phyloP scores from a whole-genome alignment of 2,888 invertebrate genomes.

The Cataglyphis rosenhaueri region DNA sequence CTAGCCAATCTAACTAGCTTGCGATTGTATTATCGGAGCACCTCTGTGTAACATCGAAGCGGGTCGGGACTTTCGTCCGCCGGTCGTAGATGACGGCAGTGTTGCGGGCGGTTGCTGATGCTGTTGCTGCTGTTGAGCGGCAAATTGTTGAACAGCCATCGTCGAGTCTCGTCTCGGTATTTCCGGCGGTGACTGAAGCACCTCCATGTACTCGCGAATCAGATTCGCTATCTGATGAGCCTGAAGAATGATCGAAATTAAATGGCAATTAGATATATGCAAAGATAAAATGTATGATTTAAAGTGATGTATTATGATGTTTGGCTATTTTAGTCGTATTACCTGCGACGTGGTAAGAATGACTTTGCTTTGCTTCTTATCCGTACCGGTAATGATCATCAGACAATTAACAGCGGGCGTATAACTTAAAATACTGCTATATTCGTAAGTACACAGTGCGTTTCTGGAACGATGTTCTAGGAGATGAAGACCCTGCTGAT shows the following conservation, averaged over 20 bases:
- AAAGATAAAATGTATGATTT: background rate
- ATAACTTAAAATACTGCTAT: constrained; percentile 95
- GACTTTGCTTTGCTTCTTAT: constrained; percentile 96
- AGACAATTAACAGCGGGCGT: constrained; percentile 96
- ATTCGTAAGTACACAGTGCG: constrained; percentile 96
- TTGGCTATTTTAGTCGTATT: constrained; percentile 56
- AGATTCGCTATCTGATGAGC: constrained; percentile 97
- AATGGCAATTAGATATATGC: background rate
- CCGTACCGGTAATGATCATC: constrained; percentile 96
- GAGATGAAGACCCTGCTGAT: constrained; percentile 96
- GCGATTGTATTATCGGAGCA: constrained; percentile 87
- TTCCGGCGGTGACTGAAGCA: constrained; percentile 86
- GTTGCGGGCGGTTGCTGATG: constrained; percentile 67
- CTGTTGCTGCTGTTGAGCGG: constrained; percentile 78
- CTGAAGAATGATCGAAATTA: constrained; percentile 85
- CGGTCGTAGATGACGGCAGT: constrained; percentile 62
- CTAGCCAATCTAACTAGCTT: constrained; percentile 86
- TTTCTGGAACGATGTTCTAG: constrained; percentile 95
- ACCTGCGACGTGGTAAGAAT: constrained; percentile 97
- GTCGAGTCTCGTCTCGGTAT: constrained; percentile 82
- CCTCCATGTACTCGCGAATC: constrained; percentile 95
- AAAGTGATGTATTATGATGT: background rate
- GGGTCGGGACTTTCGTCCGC: constrained; percentile 85
- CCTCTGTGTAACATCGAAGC: constrained; percentile 87
- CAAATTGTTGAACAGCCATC: constrained; percentile 80